These are phyloP conservation scores for Perizoma affinitatum DNA, from an alignment of 2,888 invertebrate genomes.

Conservation along the genomic window DNA sequence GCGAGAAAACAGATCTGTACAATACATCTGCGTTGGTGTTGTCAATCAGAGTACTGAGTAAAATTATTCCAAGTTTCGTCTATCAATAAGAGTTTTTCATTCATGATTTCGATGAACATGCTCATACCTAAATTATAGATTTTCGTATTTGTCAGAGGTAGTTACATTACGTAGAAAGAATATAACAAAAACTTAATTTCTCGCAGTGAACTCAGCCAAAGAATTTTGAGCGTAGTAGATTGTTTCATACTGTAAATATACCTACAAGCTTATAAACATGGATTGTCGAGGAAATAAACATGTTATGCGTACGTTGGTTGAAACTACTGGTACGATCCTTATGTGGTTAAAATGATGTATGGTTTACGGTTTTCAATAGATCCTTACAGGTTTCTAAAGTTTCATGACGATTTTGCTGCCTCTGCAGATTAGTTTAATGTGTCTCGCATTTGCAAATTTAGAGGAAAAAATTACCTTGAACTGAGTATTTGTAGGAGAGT, in stretches of 20 bases:
- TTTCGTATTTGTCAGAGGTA: too few species aligned
- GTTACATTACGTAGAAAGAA: neutral
- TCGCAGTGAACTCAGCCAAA: constrained; percentile 12
- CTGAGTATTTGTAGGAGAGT: too few species aligned
- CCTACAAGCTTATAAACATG: neutral
- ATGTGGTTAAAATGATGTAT: neutral
- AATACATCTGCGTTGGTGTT: too few species aligned
- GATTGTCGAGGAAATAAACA: constrained; percentile 18
- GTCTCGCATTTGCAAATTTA: too few species aligned
- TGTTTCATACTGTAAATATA: constrained; percentile 4
- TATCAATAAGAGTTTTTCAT: too few species aligned
- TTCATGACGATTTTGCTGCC: neutral
- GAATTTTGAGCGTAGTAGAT: constrained; percentile 18
- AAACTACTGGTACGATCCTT: neutral
- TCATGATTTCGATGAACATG: too few species aligned
- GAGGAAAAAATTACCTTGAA: too few species aligned
- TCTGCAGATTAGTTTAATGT: too few species aligned
- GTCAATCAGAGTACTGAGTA: too few species aligned
- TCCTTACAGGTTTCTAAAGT: neutral
- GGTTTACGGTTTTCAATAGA: neutral
- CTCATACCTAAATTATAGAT: too few species aligned
- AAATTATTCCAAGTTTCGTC: too few species aligned
- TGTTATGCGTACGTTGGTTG: constrained; percentile 4
- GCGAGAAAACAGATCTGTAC: constrained; percentile 3
- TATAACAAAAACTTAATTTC: constrained; percentile 5